These are phyloP conservation scores for Zaprionus ghesquierei DNA, from an alignment of 1,140 invertebrate species.

Conservation along the genomic window DNA sequence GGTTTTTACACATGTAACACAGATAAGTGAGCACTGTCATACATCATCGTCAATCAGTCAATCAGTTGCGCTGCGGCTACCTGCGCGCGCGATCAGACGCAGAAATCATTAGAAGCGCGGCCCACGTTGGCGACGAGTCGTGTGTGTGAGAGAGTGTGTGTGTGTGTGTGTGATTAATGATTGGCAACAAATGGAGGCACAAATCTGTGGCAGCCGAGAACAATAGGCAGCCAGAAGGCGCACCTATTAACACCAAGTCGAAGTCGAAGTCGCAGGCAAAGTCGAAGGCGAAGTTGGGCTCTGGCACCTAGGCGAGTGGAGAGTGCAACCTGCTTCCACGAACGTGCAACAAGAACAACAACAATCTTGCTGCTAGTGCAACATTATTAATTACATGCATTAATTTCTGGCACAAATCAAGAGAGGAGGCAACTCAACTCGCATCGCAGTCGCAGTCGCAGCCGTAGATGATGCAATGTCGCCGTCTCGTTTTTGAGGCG, in stretches of 20 bases:
- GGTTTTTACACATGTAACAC: constrained; percentile 56
- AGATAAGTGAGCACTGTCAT: constrained; percentile 29
- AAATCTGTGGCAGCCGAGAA: constrained; percentile 59
- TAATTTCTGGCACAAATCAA: constrained; percentile 65
- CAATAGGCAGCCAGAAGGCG: constrained; percentile 59
- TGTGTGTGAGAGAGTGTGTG: neutral
- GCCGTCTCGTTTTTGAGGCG: constrained; percentile 56
- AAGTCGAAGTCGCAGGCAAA: neutral
- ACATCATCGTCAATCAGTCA: constrained; percentile 49
- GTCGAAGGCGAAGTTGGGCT: constrained; percentile 3
- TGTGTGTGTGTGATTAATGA: constrained; percentile 65
- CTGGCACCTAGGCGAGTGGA: constrained; percentile 44
- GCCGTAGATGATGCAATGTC: constrained; percentile 60
- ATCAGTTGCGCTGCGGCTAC: constrained; percentile 47
- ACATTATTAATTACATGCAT: constrained; percentile 80
- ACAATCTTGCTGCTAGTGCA: constrained; percentile 17
- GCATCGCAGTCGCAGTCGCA: neutral
- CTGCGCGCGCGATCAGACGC: constrained; percentile 16
- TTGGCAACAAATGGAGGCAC: constrained; percentile 55
- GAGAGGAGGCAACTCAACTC: constrained; percentile 26
- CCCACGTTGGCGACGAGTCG: constrained; percentile 35
- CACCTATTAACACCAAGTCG: constrained; percentile 71
- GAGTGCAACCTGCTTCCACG: constrained; percentile 51
- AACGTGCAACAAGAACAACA: constrained; percentile 29
- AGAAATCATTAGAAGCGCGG: constrained; percentile 54